A percentile compares a stretch with the other conserved stretches of the same genome.
Conservation (phyloP, 2,888 invertebrate genomes). For the Byasa hedistus region DNA sequence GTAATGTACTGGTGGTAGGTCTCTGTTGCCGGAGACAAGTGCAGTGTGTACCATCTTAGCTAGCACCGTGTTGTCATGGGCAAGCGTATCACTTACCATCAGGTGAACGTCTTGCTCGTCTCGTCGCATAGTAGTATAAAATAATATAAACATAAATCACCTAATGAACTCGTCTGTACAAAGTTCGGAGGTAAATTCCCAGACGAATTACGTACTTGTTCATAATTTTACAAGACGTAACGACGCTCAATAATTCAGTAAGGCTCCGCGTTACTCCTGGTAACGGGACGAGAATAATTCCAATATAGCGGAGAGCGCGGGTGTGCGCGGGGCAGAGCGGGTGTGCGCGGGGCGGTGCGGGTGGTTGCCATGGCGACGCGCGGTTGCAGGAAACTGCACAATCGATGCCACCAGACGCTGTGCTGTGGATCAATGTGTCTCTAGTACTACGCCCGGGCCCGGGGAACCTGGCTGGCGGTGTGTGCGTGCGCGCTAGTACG, state of each 20-base stretch:
- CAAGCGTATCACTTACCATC: no score
- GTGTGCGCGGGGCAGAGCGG: conserved; percentile 50
- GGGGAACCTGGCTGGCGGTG: conserved; percentile 61
- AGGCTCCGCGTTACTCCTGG: conserved; percentile 26
- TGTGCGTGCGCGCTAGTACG: conserved; percentile 53
- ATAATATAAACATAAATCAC: neutral
- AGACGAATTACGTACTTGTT: conserved; percentile 19
- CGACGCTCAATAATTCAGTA: conserved; percentile 27
- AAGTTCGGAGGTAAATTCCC: conserved; percentile 17
- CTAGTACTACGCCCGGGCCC: conserved; percentile 78
- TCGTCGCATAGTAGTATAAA: no score
- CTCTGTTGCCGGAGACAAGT: no score
- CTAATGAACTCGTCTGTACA: neutral
- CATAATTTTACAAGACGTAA: conserved; percentile 11
- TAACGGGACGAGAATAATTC: conserved; percentile 46
- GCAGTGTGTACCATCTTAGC: no score
- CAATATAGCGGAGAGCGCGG: conserved; percentile 51
- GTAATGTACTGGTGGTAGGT: no score
- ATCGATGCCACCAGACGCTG: conserved; percentile 78
- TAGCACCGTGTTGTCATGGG: no score
- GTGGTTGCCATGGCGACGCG: conserved; percentile 65
- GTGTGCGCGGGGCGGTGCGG: conserved; percentile 44
- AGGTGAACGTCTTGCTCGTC: no score
- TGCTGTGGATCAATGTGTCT: conserved; percentile 79
- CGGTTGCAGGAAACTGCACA: conserved; percentile 79